A percentile compares a stretch with the other conserved stretches of the same genome.
Conservation (phyloP, 2,113 vertebrate genomes). For the Cynoglossus semilaevis region DNA sequence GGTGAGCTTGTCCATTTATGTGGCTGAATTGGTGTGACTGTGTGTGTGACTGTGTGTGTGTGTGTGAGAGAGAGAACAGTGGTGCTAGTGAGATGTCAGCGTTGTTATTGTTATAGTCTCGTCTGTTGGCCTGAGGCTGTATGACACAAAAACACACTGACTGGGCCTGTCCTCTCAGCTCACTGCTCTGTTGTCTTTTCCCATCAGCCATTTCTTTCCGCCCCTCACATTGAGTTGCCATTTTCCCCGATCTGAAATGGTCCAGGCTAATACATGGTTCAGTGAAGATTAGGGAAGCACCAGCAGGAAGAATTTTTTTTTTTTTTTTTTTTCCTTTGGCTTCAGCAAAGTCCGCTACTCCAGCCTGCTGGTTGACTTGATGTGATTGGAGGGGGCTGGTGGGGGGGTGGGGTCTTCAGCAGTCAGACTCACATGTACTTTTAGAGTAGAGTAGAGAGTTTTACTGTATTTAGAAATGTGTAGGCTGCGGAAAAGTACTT, state of each 20-base stretch:
- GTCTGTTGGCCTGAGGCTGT: conserved; percentile 67
- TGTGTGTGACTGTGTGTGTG: conserved; percentile 17
- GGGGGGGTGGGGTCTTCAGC: neutral
- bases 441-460: too few species aligned
- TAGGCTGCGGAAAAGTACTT: too few species aligned
- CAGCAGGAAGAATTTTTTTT: neutral
- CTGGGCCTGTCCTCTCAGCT: conserved; percentile 46
- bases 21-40: conserved; percentile 43
- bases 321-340: neutral
- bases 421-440: conserved; percentile 7
- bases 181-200: conserved; percentile 56
- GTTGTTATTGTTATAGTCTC: conserved; percentile 72
- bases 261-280: conserved; percentile 37
- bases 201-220: conserved; percentile 47
- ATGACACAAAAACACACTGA: conserved; percentile 70
- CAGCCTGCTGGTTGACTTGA: conserved; percentile 16
- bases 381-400: conserved; percentile 5
- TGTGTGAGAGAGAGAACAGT: conserved; percentile 43
- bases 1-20: conserved; percentile 43
- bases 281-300: conserved; percentile 30
- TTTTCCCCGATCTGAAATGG: conserved; percentile 37
- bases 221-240: conserved; percentile 26
- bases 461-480: too few species aligned
- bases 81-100: conserved; percentile 61
- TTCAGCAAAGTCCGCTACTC: conserved; percentile 15